Base-by-base conservation (phyloP, 1,140 invertebrate genomes). In the Lasaia peninsularis region DNA sequence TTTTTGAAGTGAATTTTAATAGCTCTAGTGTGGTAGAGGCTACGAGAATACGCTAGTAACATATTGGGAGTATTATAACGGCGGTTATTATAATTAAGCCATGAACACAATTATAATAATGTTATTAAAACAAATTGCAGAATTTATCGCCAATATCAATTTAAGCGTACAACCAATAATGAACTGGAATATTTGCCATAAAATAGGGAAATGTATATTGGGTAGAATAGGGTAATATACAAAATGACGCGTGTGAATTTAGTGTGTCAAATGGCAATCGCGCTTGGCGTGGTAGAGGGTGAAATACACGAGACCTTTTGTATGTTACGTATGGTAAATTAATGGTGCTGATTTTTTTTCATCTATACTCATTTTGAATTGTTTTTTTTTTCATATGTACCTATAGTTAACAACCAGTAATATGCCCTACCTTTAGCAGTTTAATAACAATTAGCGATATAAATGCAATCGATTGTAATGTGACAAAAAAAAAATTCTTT, bases 221-320 rank as follows among this genome's bases (percentile, higher is more conserved):
- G n/a, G n/a, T n/a, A n/a, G n/a, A n/a, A n/a, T 48, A 11, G 44
- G 40, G 40, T 48, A 48, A 48, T 51, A 70, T 69, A 78, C 72
- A 81, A 83, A 85, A 80, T 76, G 67, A 69, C 71, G 76, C 77
- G 83, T 79, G 81, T 81, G 81, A 84, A 86, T 78, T 67, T 72
- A 75, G 67, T 83, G 80, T 81, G 80, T 85, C 83, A 81, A 81
- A 85, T 85, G 80, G 81, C 81, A 79, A 86, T 84, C 76, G 79
- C 72, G 54, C 63, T 57, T 72, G 70, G 72, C 56, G 60, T 66
- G 66, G 63, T 50, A 55, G 60, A 65, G 71, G 71, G 40, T 62
- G 56, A 70, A 71, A 75, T 70, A 65, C 70, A 69, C 67, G 63
- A 20, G 18, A 6, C 18, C 16, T 11, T 48, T 48, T 44, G 18